Evolutionary conservation across 2,888 invertebrate genomes (phyloP).

Genomic region (Iselma pallidipennis): DNA sequence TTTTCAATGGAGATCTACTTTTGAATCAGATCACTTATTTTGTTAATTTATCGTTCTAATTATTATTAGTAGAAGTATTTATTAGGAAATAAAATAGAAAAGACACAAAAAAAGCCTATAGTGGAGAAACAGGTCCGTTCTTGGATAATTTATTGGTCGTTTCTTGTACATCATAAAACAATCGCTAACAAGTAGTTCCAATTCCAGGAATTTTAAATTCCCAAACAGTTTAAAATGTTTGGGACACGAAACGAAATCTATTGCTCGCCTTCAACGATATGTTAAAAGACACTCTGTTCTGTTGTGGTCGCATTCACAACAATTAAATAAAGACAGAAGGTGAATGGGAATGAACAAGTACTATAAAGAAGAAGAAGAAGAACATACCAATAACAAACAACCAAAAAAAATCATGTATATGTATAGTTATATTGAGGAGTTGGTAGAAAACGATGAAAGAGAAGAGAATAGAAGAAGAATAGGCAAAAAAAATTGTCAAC

Average conservation of each 20-base stretch:
- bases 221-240: slow-evolving; percentile 56
- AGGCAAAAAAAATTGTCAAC: slow-evolving; percentile 49
- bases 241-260: slow-evolving; percentile 56
- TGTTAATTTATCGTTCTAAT: slow-evolving; percentile 8
- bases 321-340: slow-evolving; percentile 4
- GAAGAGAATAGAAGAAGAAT: slow-evolving; percentile 33
- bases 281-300: slow-evolving; percentile 40
- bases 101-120: not conserved
- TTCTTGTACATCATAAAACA: slow-evolving; percentile 45
- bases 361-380: not conserved
- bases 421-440: too few species aligned
- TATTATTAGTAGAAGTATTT: slow-evolving; percentile 11
- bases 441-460: slow-evolving; percentile 31
- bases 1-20: too few species aligned
- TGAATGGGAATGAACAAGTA: not conserved
- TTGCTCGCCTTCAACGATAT: slow-evolving; percentile 52
- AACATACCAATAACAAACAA: not conserved
- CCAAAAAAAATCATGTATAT: not conserved
- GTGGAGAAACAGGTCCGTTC: not conserved
- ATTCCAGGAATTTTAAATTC: slow-evolving; percentile 56
- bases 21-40: too few species aligned
- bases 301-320: not conserved
- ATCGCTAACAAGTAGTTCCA: slow-evolving; percentile 56
- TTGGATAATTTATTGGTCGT: slow-evolving; percentile 26
- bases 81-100: slow-evolving; percentile 12